Conservation (phyloP, 2,113 vertebrate species). For the Azemiops feae region DNA sequence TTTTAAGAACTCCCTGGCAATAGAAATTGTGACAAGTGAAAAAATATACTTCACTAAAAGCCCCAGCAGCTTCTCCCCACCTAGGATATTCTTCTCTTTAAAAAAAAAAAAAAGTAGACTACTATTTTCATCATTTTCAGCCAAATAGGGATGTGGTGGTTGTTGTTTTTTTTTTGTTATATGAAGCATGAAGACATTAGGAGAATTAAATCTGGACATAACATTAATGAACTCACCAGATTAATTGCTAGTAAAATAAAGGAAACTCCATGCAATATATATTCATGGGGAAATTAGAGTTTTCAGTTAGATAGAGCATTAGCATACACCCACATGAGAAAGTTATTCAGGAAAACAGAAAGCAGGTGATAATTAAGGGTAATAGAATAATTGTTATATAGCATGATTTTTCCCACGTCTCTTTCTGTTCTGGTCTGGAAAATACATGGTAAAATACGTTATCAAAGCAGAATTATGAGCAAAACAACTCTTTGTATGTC, state of each 20-base stretch:
- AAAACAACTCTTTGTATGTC: background rate
- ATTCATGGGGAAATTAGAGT: background rate
- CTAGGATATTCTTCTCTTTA: background rate
- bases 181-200: fast-evolving
- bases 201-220: background rate
- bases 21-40: background rate
- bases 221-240: background rate
- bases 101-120: background rate
- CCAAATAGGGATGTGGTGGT: background rate
- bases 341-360: slow-evolving; percentile 21
- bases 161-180: background rate
- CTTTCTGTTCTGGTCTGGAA: background rate
- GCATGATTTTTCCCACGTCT: background rate
- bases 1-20: background rate
- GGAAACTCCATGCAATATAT: background rate
- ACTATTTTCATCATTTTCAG: background rate
- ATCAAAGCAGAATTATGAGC: background rate
- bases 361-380: slow-evolving; percentile 8
- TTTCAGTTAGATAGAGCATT: background rate
- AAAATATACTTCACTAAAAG: background rate
- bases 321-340: background rate
- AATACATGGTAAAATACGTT: background rate
- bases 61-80: background rate
- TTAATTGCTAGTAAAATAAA: background rate
- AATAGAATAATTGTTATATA: slow-evolving; percentile 34